A percentile compares a stretch with the other conserved stretches of the same genome.
phyloP scores from a whole-genome alignment of 2,888 invertebrate genomes.

The Trissolcus brochymenae region DNA sequence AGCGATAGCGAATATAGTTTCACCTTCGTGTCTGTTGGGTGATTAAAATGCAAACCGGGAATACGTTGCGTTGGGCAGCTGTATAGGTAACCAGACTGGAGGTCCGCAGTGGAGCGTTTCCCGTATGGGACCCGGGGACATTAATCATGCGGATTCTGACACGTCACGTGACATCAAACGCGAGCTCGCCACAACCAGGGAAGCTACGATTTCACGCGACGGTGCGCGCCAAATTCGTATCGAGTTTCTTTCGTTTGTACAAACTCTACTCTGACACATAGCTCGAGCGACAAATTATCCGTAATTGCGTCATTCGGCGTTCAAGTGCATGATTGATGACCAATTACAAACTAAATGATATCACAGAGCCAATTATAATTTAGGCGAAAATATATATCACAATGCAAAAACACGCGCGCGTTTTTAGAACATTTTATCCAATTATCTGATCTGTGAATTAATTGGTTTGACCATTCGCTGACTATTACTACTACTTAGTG shows the following conservation, averaged over 20 bases:
- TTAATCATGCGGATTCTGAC: constrained; percentile 69
- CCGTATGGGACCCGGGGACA: constrained; percentile 60
- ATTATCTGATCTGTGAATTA: too few relatives aligned
- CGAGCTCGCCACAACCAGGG: constrained; percentile 65
- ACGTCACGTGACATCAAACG: constrained; percentile 68
- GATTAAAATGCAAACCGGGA: constrained; percentile 59
- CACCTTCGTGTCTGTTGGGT: constrained; percentile 40
- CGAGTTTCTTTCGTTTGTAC: constrained; percentile 41
- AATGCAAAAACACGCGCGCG: too few relatives aligned
- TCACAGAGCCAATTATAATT: too few relatives aligned
- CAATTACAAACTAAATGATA: constrained; percentile 15
- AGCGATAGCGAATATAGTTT: constrained; percentile 64
- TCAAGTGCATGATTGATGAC: constrained; percentile 27
- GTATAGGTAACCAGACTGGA: constrained; percentile 50
- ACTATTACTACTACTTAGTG: too few relatives aligned
- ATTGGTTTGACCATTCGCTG: too few relatives aligned
- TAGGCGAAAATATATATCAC: too few relatives aligned
- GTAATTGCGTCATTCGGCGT: constrained; percentile 31
- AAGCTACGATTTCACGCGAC: constrained; percentile 65
- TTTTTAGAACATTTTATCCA: too few relatives aligned
- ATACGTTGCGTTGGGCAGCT: constrained; percentile 17
- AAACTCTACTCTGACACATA: constrained; percentile 37
- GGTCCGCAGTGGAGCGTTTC: constrained; percentile 50
- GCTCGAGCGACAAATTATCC: constrained; percentile 37
- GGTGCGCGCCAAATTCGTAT: constrained; percentile 62